phyloP scores from a whole-genome alignment of 2,797 vertebrate genomes.

The Phrynocephalus vlangalii region DNA sequence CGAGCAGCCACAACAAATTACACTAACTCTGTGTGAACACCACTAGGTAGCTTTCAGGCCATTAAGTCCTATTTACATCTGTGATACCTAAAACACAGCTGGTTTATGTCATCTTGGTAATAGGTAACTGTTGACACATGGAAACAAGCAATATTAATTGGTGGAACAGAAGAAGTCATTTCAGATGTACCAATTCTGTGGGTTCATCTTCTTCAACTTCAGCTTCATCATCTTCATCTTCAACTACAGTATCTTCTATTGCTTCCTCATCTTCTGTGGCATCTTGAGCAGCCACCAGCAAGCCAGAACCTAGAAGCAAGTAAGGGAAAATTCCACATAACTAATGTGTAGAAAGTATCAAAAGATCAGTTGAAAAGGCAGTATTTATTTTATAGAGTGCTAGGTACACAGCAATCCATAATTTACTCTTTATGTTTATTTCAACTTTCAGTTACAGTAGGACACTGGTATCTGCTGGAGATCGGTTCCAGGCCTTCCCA shows the following conservation, averaged over 20 bases:
- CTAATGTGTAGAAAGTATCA: not conserved
- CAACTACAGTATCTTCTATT: slow-evolving; percentile 89
- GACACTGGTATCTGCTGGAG: too few relatives aligned
- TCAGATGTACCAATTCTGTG: slow-evolving; percentile 87
- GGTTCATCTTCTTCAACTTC: slow-evolving; percentile 98
- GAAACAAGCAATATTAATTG: not conserved
- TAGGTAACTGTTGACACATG: not conserved
- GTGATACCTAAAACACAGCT: not conserved
- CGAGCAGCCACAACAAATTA: too few relatives aligned
- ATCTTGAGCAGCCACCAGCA: slow-evolving; percentile 86
- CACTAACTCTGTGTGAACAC: too few relatives aligned
- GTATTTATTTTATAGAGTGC: not conserved
- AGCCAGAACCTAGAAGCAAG: slow-evolving; percentile 69
- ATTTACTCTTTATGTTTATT: not conserved
- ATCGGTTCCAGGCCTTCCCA: too few relatives aligned
- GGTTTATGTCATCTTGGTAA: not conserved
- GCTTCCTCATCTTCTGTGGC: slow-evolving; percentile 95
- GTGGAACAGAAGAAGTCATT: not conserved
- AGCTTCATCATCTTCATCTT: slow-evolving; percentile 97
- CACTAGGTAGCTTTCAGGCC: too few relatives aligned
- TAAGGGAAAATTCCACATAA: not conserved
- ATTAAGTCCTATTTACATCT: not conserved
- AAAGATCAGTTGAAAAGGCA: not conserved
- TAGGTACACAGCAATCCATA: not conserved
- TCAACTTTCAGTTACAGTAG: not conserved